Base-by-base conservation (phyloP, 2,113 vertebrate species). In the Plecturocebus donacophilus region DNA sequence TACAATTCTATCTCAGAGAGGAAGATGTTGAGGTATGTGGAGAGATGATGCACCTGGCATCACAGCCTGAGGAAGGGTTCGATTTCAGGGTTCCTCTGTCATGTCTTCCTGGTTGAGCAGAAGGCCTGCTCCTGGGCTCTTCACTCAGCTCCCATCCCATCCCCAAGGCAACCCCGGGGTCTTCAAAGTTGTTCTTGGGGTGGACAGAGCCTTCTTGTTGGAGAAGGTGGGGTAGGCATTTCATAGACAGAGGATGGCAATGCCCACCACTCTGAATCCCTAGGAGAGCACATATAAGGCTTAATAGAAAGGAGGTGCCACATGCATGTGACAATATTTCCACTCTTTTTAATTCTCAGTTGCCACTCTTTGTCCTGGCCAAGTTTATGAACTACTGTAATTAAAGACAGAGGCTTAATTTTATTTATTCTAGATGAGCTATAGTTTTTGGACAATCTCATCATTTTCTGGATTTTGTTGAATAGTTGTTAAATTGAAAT, bases 311-410 rank as follows among this genome's bases (percentile, higher is more conserved):
- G 66, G 30, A 66, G 35, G 6, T 3, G 6, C 20, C 47, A 14
- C 47, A 16, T 17, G 35, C 32, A 38, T 0, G 1, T 35, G 0
- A 8, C 0, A 10, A 17, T 30, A 13, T 49, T 73, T 19, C 20
- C 66, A 1, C 2, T 35, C 27, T 61, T 47, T 54, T 75, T 35
- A 66, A 68, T 68, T 58, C 4, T 58, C 20, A 17, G n/a, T 30
- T 52, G 16, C 38, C 23, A 0, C 10, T n/a, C 21, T 52, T 68
- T 66, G 35, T 47, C 75, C 21, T 3, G 52, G 68, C 32, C 3
- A 38, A 45, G 49, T 32, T 83, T 84, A 35, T 6, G 2, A 92
- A 64, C 9, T 32, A n/a, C 32, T n/a, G 3, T 61, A 83, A 91
- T 84, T 71, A 49, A 88, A 61, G 23, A 76, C 12, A 25, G 7